Evolutionary conservation across 2,797 vertebrate species (phyloP).

Genomic region (Tokudaia muenninki): DNA sequence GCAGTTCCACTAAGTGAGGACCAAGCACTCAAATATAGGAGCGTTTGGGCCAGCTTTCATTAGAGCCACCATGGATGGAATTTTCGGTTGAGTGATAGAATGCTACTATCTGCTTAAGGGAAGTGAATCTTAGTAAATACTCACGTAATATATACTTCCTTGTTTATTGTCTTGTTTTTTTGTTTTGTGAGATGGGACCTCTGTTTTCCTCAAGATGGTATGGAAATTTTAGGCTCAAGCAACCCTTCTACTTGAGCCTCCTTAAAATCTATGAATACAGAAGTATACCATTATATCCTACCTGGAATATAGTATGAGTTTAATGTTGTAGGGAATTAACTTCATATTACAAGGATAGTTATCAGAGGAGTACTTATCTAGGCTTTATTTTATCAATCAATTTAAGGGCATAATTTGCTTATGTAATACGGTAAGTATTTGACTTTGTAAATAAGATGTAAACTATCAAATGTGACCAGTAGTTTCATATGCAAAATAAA

Average conservation of each 20-base stretch:
- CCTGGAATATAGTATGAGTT: not conserved
- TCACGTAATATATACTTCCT: not conserved
- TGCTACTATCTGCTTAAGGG: constrained; percentile 15
- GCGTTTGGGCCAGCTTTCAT: not conserved
- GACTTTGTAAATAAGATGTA: constrained; percentile 49
- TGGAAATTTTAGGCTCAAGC: not conserved
- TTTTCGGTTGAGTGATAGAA: constrained; percentile 60
- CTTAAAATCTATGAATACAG: not conserved
- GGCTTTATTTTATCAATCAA: constrained; percentile 48
- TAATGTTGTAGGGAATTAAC: constrained; percentile 23
- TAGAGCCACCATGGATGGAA: not conserved
- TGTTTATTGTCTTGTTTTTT: too few species aligned
- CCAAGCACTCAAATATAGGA: not conserved
- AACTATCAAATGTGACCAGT: not conserved
- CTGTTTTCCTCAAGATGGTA: not conserved
- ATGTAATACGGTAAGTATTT: not conserved
- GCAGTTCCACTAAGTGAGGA: not conserved
- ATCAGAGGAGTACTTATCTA: constrained; percentile 39
- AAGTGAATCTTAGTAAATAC: constrained; percentile 53
- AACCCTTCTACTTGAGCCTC: not conserved
- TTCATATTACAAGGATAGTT: not conserved
- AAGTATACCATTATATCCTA: not conserved
- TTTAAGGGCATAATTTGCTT: constrained; percentile 13
- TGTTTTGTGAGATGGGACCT: not conserved
- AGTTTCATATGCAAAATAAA: constrained; percentile 46